Conservation (phyloP, 1,140 invertebrate species). For the Solen grandis region DNA sequence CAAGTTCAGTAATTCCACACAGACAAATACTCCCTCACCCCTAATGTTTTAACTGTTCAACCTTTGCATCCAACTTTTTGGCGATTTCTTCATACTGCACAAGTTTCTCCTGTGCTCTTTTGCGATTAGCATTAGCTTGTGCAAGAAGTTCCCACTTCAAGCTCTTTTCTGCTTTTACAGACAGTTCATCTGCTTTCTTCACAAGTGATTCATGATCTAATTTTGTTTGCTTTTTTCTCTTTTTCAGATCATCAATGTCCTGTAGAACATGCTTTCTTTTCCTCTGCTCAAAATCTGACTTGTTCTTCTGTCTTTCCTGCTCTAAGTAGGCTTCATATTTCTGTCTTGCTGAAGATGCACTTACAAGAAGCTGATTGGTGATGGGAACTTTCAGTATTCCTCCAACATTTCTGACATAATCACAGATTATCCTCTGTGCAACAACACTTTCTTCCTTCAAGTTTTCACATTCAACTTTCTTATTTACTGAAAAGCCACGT, state of each 20-base stretch:
- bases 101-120: conserved; percentile 11
- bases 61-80: too few relatives aligned
- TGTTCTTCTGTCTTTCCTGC: background rate
- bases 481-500: conserved; percentile 67
- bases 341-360: background rate
- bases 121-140: background rate
- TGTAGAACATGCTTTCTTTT: conserved; percentile 34
- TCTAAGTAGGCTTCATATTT: conserved; percentile 42
- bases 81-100: too few relatives aligned
- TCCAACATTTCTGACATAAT: conserved; percentile 53
- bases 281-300: background rate
- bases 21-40: too few relatives aligned
- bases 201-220: background rate
- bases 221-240: conserved; percentile 6
- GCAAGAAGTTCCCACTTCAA: background rate
- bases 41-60: too few relatives aligned
- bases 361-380: conserved; percentile 6
- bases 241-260: background rate
- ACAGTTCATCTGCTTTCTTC: conserved; percentile 15
- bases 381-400: conserved; percentile 30
- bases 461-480: conserved; percentile 62
- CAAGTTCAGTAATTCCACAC: too few relatives aligned
- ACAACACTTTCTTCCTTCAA: conserved; percentile 56
- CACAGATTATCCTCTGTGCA: conserved; percentile 52
- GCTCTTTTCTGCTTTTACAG: conserved; percentile 38